Evolutionary conservation across 1,140 invertebrate genomes (phyloP), one percentile per base, ranked within the genome.

Genomic region (Drosophila paulistorum): DNA sequence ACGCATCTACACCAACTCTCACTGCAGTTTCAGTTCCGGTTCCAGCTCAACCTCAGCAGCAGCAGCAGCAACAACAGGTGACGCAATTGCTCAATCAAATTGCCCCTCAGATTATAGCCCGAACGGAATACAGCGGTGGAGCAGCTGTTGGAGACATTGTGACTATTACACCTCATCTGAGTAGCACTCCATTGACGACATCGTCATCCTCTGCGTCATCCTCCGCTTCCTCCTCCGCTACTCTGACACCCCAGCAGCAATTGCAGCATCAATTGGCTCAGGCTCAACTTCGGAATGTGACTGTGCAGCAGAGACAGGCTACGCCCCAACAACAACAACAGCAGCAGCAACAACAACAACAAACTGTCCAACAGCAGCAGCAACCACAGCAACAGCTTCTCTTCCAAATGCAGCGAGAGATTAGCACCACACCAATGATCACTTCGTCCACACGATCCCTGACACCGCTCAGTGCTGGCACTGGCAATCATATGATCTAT

Each of bases 401-500:
- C 37, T 74, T 90, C 48, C 82, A 90, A 58, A 87, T 91, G 90
- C 90, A 91, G 69, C 80, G 90, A 3, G 86, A 91, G 33, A 64
- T 79, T 30, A 20, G 48, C 42, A 54, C 61, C 10, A 45, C 71
- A n/a, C 67, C 81, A 2, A 68, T 82, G 2, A 72, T 87, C 41
- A 85, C 83, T 11, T 81, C 78, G 9, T 59, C 80, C 13, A 68
- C 78, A 51, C 89, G 83, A 35, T 80, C 87, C 42, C 73, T 91
- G 17, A 91, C 90, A 20, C 74, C 90, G 4, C 84, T 90, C 39
- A 89, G 85, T 45, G 71, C 81, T 51, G 74, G 74, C 74, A 67
- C 61, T 37, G 84, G 65, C 71, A 91, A 84, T 63, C 90, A 91
- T 41, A 89, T 91, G 86, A 91, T 91, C 54, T 91, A 91, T 41